A percentile compares a stretch with the other conserved stretches of the same genome.
phyloP scores from a whole-genome alignment of 2,797 vertebrate genomes.

The Todus mexicanus region DNA sequence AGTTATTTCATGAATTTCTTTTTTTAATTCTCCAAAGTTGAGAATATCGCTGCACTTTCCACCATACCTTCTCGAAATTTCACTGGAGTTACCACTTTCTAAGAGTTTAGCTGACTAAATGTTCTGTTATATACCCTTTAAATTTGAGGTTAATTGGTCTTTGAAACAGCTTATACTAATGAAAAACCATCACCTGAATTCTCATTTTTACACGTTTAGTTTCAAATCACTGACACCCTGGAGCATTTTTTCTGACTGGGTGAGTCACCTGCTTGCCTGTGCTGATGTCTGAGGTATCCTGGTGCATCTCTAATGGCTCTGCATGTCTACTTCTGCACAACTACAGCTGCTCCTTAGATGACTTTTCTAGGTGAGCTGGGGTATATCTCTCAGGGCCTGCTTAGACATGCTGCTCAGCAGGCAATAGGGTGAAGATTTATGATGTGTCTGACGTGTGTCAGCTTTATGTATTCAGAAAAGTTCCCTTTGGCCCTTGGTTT shows the following conservation, averaged over 20 bases:
- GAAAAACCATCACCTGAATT: fast-evolving
- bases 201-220: not conserved
- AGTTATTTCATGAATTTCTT: not conserved
- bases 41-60: not conserved
- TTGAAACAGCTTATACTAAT: not conserved
- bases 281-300: not conserved
- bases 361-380: not conserved
- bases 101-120: not conserved
- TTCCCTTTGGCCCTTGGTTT: not conserved
- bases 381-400: not conserved
- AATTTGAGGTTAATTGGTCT: not conserved
- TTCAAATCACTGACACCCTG: not conserved
- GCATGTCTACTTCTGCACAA: not conserved
- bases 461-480: not conserved
- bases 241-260: not conserved
- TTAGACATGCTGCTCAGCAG: not conserved
- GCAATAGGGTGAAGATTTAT: not conserved
- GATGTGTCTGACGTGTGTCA: not conserved
- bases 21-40: not conserved
- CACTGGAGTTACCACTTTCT: not conserved
- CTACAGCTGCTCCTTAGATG: not conserved
- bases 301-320: not conserved
- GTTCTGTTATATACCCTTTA: not conserved
- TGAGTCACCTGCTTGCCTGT: not conserved
- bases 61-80: not conserved